Base-by-base conservation (phyloP, 1,140 invertebrate species). In the Neodiprion virginianus region DNA sequence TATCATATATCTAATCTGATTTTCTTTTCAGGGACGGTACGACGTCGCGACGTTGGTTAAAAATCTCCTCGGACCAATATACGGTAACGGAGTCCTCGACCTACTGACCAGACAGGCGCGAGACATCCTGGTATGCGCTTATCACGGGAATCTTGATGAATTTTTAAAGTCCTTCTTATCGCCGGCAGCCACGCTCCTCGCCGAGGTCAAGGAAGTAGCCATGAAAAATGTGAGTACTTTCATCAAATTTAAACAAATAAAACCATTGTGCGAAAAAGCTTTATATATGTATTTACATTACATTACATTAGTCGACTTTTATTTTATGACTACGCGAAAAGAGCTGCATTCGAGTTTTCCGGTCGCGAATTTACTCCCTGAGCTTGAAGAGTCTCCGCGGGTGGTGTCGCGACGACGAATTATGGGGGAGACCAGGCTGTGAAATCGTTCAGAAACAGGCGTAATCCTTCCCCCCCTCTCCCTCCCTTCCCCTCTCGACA, bases 81-180 rank as follows among this genome's bases (percentile, higher is more conserved):
- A 90, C 79, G 89, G 87, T 72, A 87, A 89, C 75, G 86, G 87
- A 76, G 91, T 92, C 69, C 88, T 91, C 83, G 88, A 91, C 80
- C 89, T 91, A 79, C 85, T 93, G 81, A 90, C 92, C 75, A 89
- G 91, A 71, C 92, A 93, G 85, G 93, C 92, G 67, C 90, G 92
- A 76, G 92, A 93, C 84, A 88, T 93, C 69, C 89, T 93, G 76
- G 91, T 92, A 48, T 92, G 90, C 81, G 89, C 90, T 77, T 93
- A 92, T 86, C 89, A 91, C 72, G 92, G 92, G 48, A 90, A 92
- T 83, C 83, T 93, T 79, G 85, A 88, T 67, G 89, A 88, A 79
- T 93, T 93, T 81, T 90, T 93, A 79, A 88, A 88, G 75, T 90
- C 90, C 74, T 93, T 93, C 85, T 90, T 92, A 80, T 88, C 89